Base-by-base conservation (phyloP, 2,113 vertebrate species). In the Rhadina sibilatrix region DNA sequence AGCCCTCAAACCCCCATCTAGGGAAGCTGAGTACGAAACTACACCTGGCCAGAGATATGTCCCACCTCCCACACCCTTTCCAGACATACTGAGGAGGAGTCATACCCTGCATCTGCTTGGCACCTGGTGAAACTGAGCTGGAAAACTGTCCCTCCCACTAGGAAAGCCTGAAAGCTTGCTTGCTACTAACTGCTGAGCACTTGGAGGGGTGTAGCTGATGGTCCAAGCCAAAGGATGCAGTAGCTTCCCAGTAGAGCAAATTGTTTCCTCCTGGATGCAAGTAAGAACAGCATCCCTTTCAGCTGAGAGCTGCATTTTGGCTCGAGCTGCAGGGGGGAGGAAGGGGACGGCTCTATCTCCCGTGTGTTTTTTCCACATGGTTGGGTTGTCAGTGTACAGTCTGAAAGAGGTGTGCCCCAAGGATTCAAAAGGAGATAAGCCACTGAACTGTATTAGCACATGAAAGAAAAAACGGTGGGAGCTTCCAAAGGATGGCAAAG, bases 391-490 rank as follows among this genome's bases (percentile, higher is more conserved):
- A 49, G 88, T 75, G 10, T 87, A 77, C 53, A 74, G 90, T 80
- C 94, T 96, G 54, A 11, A 70, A 93, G 90, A 97, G 93, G 92
- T 81, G 90, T 92, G 96, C 88, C 90, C 92, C 86, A 89, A 37
- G 94, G 90, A 96, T 92, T 63, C 5, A 17, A 93, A 68, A 46
- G 83, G 56, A 95, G 94, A 97, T 96, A 96, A 96, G 92, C 72
- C 44, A 14, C 53, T 37, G 56, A 63, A 60, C 79, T 75, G 28
- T 46, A 95, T 96, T 96, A 96, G 86, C 96, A 97, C 96, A 96
- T 97, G 88, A 96, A 96, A 97, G 94, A 46, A 93, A 90, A 93
- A 92, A 38, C 76, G 87, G 92, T 96, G 92, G 93, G 94, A 96
- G 85, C 93, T 86, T 90, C 95, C 88, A 90, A 75, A 93, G 79